Evolutionary conservation across 2,113 vertebrate genomes (phyloP).

Genomic region (Candoia aspera): DNA sequence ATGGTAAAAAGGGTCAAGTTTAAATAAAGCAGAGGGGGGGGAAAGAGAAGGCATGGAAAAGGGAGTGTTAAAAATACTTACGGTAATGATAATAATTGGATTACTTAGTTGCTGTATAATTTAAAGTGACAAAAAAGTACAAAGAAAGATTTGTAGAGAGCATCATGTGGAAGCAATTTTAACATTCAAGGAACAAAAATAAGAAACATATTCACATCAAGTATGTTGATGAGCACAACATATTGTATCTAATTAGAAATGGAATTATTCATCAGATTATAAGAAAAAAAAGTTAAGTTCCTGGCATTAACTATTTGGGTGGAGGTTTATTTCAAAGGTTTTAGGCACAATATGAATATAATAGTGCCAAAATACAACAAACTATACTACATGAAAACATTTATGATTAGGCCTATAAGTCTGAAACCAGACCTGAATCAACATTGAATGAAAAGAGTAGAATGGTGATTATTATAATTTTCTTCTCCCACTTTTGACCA

Average conservation of each 20-base stretch:
- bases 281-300: neutral
- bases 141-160: constrained; percentile 30
- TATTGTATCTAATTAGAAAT: constrained; percentile 43
- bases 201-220: constrained; percentile 42
- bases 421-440: neutral
- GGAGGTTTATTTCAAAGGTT: constrained; percentile 30
- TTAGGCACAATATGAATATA: neutral
- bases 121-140: constrained; percentile 26
- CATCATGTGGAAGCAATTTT: constrained; percentile 47
- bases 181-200: constrained; percentile 43
- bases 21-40: constrained; percentile 31
- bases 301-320: neutral
- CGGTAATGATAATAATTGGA: neutral
- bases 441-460: neutral
- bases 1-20: neutral
- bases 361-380: constrained; percentile 20
- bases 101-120: constrained; percentile 41
- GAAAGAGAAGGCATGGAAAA: constrained; percentile 26
- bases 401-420: neutral
- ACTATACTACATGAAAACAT: neutral
- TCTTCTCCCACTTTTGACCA: neutral
- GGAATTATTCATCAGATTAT: constrained; percentile 35
- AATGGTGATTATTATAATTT: neutral
- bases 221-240: constrained; percentile 39
- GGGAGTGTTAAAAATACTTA: constrained; percentile 6